A percentile compares a stretch with the other conserved stretches of the same genome.
These are phyloP conservation scores for Halcyon badia DNA, from an alignment of 2,797 vertebrate species.

Conservation along the genomic window DNA sequence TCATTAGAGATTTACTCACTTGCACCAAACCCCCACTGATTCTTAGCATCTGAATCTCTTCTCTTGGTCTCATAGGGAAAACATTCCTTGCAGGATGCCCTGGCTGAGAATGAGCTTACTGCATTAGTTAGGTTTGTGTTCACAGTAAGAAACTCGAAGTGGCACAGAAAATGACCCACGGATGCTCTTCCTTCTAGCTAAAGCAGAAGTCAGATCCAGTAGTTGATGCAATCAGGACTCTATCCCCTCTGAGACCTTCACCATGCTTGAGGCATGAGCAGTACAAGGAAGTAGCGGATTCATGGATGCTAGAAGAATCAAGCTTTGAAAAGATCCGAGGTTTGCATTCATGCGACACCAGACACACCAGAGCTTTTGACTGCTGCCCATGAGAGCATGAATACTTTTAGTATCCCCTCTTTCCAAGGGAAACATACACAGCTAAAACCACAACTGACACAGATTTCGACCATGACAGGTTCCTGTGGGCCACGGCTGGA, in stretches of 20 bases:
- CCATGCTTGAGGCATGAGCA: not conserved
- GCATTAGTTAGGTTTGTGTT: not conserved
- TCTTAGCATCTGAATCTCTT: not conserved
- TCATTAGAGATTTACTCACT: not conserved
- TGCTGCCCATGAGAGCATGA: not conserved
- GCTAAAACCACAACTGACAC: not conserved
- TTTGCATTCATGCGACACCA: not conserved
- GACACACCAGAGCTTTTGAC: not conserved
- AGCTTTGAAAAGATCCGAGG: not conserved
- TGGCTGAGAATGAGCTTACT: not conserved
- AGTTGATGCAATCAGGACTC: not conserved
- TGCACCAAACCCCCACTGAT: rapidly evolving
- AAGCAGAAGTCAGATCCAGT: not conserved
- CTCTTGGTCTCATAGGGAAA: not conserved
- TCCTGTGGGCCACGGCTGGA: not conserved
- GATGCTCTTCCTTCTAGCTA: not conserved
- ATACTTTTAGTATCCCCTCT: not conserved
- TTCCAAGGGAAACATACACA: not conserved
- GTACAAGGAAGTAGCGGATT: not conserved
- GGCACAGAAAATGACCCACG: not conserved
- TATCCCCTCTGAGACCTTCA: not conserved
- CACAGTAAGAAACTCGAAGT: not conserved
- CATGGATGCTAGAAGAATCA: not conserved
- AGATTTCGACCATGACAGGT: not conserved
- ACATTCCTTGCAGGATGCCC: not conserved